Base-by-base conservation (phyloP, 2,797 vertebrate species). In the Poeciliopsis presidionis region DNA sequence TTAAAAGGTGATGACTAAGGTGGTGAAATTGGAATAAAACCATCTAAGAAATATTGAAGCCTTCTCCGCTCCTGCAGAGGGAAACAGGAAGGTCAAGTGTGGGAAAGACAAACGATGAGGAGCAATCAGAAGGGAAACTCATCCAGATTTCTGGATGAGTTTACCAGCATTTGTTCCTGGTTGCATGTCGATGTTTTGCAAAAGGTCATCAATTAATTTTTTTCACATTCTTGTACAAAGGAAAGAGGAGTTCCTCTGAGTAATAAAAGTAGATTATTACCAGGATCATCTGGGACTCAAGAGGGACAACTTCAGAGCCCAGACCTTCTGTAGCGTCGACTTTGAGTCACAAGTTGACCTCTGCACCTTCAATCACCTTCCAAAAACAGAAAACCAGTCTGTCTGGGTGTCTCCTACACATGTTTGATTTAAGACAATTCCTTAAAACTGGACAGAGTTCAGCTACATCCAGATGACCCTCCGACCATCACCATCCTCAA, bases 211-310 rank as follows among this genome's bases (percentile, higher is more conserved):
- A 18, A 79, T 81, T 41, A 77, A 73, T 25, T 25, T 25, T n/a
- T 72, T 57, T 30, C 5, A 57, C 79, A 87, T 89, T 90, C 87
- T 88, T 93, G 83, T 89, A 81, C 59, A 79, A 83, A 76, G 81
- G 28, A 74, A 39, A 80, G 55, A 65, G 77, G 81, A 72, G 84
- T 79, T 88, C 57, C 72, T 87, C 77, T 74, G 65, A 86, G 77
- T 81, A 80, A 84, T 91, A 90, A 84, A 82, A 87, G 92, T 89
- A 86, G 87, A 92, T 92, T 73, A 72, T 87, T 86, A 90, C 85
- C 89, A 91, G 86, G 83, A 69, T 91, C 69, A 53, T 87, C 72
- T 65, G 71, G 81, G 85, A 84, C 77, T 86, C 81, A 86, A 89
- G 89, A 76, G 85, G 89, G 74, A 84, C 70, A 78, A 72, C 75